phyloP scores from a whole-genome alignment of 1,140 invertebrate genomes.

The Drosophila neocordata region DNA sequence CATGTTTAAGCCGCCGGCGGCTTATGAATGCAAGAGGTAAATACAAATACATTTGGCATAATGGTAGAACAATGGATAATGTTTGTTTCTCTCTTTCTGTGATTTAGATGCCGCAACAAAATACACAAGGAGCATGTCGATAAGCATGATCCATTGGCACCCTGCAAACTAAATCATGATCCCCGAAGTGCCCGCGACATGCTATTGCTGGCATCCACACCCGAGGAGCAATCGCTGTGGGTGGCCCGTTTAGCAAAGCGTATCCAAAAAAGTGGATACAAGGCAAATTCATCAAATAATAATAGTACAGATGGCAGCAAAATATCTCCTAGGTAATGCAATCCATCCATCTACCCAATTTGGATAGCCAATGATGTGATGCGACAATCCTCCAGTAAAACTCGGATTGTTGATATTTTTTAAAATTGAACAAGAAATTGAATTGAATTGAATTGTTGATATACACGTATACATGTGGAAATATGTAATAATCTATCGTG shows the following conservation, averaged over 20 bases:
- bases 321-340: constrained; percentile 87
- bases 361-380: background rate
- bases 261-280: constrained; percentile 97
- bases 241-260: constrained; percentile 94
- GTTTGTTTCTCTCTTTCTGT: background rate
- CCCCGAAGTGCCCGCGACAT: constrained; percentile 96
- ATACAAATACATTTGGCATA: background rate
- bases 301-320: constrained; percentile 85
- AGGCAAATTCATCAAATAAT: constrained; percentile 88
- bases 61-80: background rate
- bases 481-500: background rate
- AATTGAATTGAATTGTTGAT: too few relatives aligned
- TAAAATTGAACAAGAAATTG: background rate
- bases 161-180: constrained; percentile 97
- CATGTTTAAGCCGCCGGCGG: constrained; percentile 97
- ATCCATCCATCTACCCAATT: background rate
- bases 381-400: background rate
- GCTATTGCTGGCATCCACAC: constrained; percentile 91
- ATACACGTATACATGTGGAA: too few relatives aligned
- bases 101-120: constrained; percentile 94
- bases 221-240: constrained; percentile 96
- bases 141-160: constrained; percentile 92
- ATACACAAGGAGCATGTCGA: constrained; percentile 97
- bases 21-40: constrained; percentile 96
- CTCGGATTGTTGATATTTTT: background rate